Conservation (phyloP, 1,140 invertebrate genomes). For the Bathynomus jamesi region DNA sequence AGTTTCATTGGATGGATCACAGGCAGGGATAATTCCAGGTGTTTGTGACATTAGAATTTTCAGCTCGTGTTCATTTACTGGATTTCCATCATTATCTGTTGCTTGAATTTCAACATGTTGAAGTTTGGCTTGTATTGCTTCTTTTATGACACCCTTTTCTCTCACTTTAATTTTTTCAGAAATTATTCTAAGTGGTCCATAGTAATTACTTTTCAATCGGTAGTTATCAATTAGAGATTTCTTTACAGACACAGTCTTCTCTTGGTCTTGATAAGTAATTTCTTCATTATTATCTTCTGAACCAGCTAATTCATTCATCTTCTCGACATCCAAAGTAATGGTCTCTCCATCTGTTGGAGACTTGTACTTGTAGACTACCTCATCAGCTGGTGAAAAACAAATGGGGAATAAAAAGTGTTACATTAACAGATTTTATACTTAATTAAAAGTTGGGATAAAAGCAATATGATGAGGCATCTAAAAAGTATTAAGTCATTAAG, state of each 20-base stretch:
- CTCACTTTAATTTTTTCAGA: not conserved
- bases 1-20: conserved; percentile 2
- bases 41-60: conserved; percentile 5
- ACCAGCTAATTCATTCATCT: not conserved
- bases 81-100: not conserved
- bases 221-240: not conserved
- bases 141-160: not conserved
- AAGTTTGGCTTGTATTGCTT: not conserved
- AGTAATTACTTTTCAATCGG: not conserved
- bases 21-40: conserved; percentile 12
- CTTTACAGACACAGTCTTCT: not conserved
- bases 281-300: not conserved
- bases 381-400: no score
- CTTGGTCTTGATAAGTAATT: not conserved
- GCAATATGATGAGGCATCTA: no score
- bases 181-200: not conserved
- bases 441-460: no score
- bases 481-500: no score
- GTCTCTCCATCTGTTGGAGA: no score
- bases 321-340: no score
- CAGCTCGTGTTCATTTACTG: not conserved
- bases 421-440: no score
- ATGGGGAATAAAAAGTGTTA: no score
- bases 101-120: not conserved
- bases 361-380: no score